Base-by-base conservation (phyloP, 92 coral and sea anemone genomes). In the Galaxea fascicularis region DNA sequence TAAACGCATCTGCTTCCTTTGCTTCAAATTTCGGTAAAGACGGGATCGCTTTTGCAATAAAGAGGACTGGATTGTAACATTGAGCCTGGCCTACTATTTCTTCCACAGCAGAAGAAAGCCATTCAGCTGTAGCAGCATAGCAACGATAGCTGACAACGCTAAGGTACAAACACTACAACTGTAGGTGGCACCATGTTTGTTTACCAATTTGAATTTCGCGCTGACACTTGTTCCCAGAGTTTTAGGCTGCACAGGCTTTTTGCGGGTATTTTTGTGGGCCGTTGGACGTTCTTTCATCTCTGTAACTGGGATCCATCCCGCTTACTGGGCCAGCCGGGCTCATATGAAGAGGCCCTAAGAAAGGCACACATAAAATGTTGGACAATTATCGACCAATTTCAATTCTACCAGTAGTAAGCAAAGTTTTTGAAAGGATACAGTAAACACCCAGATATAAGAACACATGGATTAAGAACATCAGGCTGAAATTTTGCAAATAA, bases 61-160 rank as follows among this genome's bases (percentile, higher is more conserved):
- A 17, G 64, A 17, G 64, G 65, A 14, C 62, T 27, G 79, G 79
- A 74, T 74, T 46, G 65, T 64, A 74, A 15, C 65, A 74, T 27
- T 74, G n/a, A 0, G 65, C 79, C 79, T 74, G 0, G 21, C 46
- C 65, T 74, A 64, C 20, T 74, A 28, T 51, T 47, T 46, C 49
- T 74, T 74, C 79, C 79, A 74, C 65, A 74, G 62, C 79, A 74
- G 9, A 52, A 51, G 79, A 4, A 74, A 22, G 21, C 79, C 79
- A 52, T 46, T 49, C 35, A 74, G 54, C 65, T 74, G 79, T 46
- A 74, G 62, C 79, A 74, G 30, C 29, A 74, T 13, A 21, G 79
- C 79, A 14, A 74, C 65, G 44, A 74, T 15, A n/a, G 79, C 29
- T 30, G 79, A 74, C 65, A 74, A 74, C 44, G 79, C 79, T 74